Evolutionary conservation across 2,888 invertebrate genomes (phyloP).

Genomic region (Epinotia brunnichana): DNA sequence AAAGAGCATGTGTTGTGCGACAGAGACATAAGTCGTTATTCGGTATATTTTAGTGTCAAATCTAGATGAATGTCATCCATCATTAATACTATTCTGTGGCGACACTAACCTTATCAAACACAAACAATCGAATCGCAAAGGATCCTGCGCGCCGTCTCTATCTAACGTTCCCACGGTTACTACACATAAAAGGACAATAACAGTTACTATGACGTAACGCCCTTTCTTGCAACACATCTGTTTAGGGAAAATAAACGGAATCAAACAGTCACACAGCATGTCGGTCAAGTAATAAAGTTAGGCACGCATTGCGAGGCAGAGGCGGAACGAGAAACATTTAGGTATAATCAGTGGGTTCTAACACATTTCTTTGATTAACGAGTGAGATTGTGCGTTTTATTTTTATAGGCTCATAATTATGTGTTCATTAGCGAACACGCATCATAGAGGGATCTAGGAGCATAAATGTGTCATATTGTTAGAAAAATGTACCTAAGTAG

Average conservation of each 20-base stretch:
- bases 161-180: conserved; percentile 9
- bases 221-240: background rate
- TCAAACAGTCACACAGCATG: background rate
- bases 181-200: conserved; percentile 2
- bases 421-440: background rate
- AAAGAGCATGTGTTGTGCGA: background rate
- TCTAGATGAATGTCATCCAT: no score
- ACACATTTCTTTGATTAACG: conserved; percentile 14
- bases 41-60: background rate
- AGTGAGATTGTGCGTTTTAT: background rate
- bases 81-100: background rate
- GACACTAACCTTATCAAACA: background rate
- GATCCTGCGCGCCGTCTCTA: background rate
- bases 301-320: conserved; percentile 23
- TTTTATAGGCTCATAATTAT: background rate
- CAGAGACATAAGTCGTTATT: background rate
- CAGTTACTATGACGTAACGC: conserved; percentile 17
- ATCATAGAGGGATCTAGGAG: no score
- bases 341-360: conserved; percentile 8
- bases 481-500: no score
- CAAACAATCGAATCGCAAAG: conserved; percentile 4
- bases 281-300: conserved; percentile 14
- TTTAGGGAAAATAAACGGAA: conserved; percentile 11
- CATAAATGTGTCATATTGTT: no score
- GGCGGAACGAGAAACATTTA: conserved; percentile 29